Evolutionary conservation across 1,140 invertebrate genomes (phyloP), one percentile per base, ranked within the genome.

Genomic region (Carposina sasakii): DNA sequence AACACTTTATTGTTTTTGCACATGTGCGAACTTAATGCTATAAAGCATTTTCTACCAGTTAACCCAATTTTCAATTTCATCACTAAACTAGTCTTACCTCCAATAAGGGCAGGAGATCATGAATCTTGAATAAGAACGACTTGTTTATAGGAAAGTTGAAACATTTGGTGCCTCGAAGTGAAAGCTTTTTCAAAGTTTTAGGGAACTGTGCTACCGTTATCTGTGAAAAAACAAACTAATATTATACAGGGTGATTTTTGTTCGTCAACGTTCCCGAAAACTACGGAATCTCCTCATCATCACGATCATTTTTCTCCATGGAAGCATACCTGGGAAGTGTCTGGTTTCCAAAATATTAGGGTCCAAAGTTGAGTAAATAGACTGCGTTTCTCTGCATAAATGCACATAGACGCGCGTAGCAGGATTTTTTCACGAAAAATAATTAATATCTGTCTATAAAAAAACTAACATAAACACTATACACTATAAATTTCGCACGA

Each of bases 121-220:
- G 86, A 44, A 91, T 87, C 39, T 83, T 86, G 51, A 83, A 87
- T 59, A 90, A 70, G 67, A 88, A 88, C 19, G 89, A 87, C 58
- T 85, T 88, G 34, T 87, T 82, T 3, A 72, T 62, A 3, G 79
- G 67, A 42, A 84, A 50, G 65, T 87, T 75, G 71, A 66, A 71
- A 58, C 89, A 69, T 55, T 85, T 78, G 31, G 88, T 87, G 28
- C 88, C 88, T 43, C 86, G 85, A 1, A 91, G 71, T 1, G 85
- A 87, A 5, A 91, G 61, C 28, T 76, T 81, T 51, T 85, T 87
- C 20, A 91, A 56, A 0, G 76, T 85, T 13, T 62, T 51, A 1
- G 90, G 90, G 53, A 91, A 90, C 34, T 87, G 77, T 33, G 53
- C 37, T 1, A 73, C 39, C 2, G 28, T 59, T 0, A 60, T 70